Conservation (phyloP, 2,888 invertebrate genomes). For the Trichacis sp. region DNA sequence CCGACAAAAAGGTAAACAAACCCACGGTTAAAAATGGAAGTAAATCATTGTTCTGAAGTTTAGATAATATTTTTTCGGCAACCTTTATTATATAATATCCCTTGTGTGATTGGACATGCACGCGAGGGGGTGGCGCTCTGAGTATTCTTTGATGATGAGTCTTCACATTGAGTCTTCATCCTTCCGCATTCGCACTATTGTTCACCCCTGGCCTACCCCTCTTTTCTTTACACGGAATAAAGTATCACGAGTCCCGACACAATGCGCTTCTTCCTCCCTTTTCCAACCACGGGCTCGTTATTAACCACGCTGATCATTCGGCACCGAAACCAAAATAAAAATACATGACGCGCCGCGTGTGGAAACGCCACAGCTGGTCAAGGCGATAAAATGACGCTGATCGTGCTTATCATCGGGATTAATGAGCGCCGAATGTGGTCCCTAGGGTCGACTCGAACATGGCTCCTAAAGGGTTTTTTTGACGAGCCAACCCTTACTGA, state of each 20-base stretch:
- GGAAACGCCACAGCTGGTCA: not conserved
- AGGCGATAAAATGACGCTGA: conserved; percentile 33
- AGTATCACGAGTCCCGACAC: conserved; percentile 66
- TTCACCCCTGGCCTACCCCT: conserved; percentile 48
- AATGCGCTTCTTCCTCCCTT: conserved; percentile 56
- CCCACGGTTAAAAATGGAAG: too few relatives aligned
- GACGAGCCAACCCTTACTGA: too few relatives aligned
- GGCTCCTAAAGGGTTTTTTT: conserved; percentile 29
- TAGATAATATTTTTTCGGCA: conserved; percentile 17
- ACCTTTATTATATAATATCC: conserved; percentile 11
- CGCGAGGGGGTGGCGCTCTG: conserved; percentile 25
- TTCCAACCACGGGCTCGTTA: conserved; percentile 18
- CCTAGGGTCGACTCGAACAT: conserved; percentile 51
- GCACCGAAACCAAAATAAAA: not conserved
- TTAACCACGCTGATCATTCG: conserved; percentile 9
- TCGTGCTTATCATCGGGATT: conserved; percentile 53
- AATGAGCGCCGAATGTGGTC: conserved; percentile 48
- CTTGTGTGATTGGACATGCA: conserved; percentile 21
- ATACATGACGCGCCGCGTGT: not conserved
- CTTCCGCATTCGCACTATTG: conserved; percentile 65
- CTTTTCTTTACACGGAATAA: conserved; percentile 67
- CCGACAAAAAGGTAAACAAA: too few relatives aligned
- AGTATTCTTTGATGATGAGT: conserved; percentile 65
- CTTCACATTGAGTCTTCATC: conserved; percentile 66
- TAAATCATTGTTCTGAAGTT: not conserved